Evolutionary conservation across 2,888 invertebrate genomes (phyloP).

Genomic region (Spicauda simplicius): DNA sequence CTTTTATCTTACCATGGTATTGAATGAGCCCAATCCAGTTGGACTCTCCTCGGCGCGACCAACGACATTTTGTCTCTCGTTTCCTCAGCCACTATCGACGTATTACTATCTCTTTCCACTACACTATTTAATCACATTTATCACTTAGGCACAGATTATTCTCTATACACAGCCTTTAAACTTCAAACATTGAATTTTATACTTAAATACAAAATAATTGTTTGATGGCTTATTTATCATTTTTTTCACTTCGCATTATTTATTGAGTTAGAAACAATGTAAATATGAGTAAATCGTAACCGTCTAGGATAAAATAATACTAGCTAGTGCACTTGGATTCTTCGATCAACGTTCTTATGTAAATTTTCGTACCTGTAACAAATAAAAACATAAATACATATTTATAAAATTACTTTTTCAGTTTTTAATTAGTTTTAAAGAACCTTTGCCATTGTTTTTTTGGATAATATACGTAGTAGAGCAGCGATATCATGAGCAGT

Average conservation of each 20-base stretch:
- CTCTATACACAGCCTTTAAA: conserved; percentile 8
- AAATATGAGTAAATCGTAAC: not conserved
- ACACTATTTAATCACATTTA: conserved; percentile 14
- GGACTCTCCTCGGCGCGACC: conserved; percentile 74
- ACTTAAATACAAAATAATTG: not conserved
- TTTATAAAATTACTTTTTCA: no score
- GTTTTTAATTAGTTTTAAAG: no score
- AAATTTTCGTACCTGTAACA: conserved; percentile 41
- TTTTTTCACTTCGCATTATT: conserved; percentile 1
- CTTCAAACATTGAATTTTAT: not conserved
- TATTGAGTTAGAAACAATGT: not conserved
- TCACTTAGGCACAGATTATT: conserved; percentile 10
- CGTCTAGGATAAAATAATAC: not conserved
- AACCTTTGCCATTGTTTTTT: no score
- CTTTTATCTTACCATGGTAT: conserved; percentile 71
- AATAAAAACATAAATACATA: conserved; percentile 29
- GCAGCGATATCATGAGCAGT: no score
- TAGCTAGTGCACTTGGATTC: conserved; percentile 20
- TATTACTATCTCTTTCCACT: conserved; percentile 11
- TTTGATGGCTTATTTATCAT: not conserved
- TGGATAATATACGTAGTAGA: no score
- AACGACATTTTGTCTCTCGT: conserved; percentile 67
- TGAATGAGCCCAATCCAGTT: conserved; percentile 72
- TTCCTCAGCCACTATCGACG: conserved; percentile 52
- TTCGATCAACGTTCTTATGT: not conserved